These are phyloP conservation scores for Bostrychus sinensis DNA, from an alignment of 2,113 vertebrate species.

Conservation along the genomic window DNA sequence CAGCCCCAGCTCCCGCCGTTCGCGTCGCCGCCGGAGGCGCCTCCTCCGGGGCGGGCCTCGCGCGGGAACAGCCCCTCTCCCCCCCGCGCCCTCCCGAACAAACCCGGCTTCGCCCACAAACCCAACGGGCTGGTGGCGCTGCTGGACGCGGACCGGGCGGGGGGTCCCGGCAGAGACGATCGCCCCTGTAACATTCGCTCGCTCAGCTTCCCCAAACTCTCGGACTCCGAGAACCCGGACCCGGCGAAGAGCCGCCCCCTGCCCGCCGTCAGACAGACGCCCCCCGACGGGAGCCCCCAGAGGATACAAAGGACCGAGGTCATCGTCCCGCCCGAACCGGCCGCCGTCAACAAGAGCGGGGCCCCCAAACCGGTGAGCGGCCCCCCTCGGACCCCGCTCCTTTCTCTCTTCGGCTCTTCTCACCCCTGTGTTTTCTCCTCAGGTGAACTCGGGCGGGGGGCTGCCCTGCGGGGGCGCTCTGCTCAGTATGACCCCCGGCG, in stretches of 20 bases:
- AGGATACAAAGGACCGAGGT: conserved; percentile 58
- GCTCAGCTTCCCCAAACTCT: conserved; percentile 94
- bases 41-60: conserved; percentile 68
- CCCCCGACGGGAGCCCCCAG: conserved; percentile 81
- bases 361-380: conserved; percentile 70
- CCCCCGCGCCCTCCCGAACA: conserved; percentile 60
- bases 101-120: conserved; percentile 84
- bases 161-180: conserved; percentile 75
- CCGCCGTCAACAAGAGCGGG: conserved; percentile 58
- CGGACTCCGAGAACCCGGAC: conserved; percentile 83
- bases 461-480: conserved; percentile 68
- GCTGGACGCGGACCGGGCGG: conserved; percentile 86
- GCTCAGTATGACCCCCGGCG: conserved; percentile 84
- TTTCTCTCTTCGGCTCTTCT: too few relatives aligned
- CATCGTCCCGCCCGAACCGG: conserved; percentile 52
- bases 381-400: too few relatives aligned
- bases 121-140: conserved; percentile 92
- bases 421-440: not conserved
- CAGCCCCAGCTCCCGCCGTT: conserved; percentile 75
- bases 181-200: conserved; percentile 94
- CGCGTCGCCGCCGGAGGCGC: conserved; percentile 57
- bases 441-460: conserved; percentile 57
- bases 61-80: conserved; percentile 68
- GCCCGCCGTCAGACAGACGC: conserved; percentile 51
- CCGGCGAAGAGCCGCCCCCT: conserved; percentile 47